These are phyloP conservation scores for Drosophila parvula DNA, from an alignment of 1,140 invertebrate genomes.

Conservation along the genomic window DNA sequence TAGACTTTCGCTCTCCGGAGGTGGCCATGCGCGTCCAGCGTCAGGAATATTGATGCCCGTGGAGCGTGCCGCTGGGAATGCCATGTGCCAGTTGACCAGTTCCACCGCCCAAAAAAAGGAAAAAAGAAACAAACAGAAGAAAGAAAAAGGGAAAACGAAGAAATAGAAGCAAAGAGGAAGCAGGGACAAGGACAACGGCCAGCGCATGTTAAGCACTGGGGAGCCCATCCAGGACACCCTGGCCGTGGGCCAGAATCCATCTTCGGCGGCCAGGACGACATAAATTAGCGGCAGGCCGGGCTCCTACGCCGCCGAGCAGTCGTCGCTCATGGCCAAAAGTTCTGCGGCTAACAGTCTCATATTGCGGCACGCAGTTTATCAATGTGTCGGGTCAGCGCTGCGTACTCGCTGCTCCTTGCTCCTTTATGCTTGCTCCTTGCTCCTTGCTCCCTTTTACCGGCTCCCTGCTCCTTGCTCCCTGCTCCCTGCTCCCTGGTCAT, in stretches of 20 bases:
- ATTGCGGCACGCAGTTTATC: constrained; percentile 69
- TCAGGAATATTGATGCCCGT: constrained; percentile 67
- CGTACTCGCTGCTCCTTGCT: constrained; percentile 21
- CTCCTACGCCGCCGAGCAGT: constrained; percentile 38
- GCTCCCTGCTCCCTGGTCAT: not conserved
- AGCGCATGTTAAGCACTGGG: constrained; percentile 56
- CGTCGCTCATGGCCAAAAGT: constrained; percentile 46
- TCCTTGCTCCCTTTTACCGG: too few relatives aligned
- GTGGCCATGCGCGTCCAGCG: constrained; percentile 64
- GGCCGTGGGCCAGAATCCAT: constrained; percentile 37
- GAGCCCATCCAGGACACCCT: constrained; percentile 20
- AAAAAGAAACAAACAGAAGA: not conserved
- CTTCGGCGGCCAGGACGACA: constrained; percentile 35
- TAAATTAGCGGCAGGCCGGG: constrained; percentile 62
- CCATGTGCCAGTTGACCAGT: constrained; percentile 60
- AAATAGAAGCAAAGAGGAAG: not conserved
- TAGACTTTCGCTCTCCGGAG: constrained; percentile 36
- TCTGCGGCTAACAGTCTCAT: constrained; percentile 55
- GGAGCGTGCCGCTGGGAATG: constrained; percentile 72
- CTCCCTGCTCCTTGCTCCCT: not conserved
- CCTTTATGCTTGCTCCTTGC: not conserved
- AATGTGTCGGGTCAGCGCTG: constrained; percentile 59
- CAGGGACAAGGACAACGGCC: constrained; percentile 24
- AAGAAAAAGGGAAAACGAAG: too few relatives aligned
- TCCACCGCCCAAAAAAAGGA: constrained; percentile 1